Evolutionary conservation across 1,140 invertebrate species (phyloP), one percentile per base, ranked within the genome.

Genomic region (Tachypleus tridentatus): DNA sequence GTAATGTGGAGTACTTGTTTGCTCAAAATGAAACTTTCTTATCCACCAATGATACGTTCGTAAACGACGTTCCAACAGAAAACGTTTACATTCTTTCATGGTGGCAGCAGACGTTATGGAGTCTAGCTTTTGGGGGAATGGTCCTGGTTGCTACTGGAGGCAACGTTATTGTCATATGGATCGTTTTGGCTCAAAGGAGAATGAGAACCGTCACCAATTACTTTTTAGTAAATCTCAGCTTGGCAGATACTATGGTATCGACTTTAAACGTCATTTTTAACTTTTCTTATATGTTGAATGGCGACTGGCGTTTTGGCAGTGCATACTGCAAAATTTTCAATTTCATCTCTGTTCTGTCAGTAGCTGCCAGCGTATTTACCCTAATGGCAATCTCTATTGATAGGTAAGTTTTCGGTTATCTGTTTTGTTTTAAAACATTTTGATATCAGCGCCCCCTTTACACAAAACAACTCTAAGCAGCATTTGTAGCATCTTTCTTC

Each of bases 171-270:
- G 93, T 97, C 58, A 93, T 97, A 69, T 95, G 91, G 88, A 96
- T 96, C 68, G 92, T 96, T 3, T 75, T 95, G 54, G 87, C 89
- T n/a, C 76, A 81, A 69, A 77, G 78, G 64, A 80, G 91, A 64
- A 97, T 97, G 93, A 78, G 93, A 58, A 95, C 92, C 0, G 91
- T 96, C 4, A 97, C 93, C 60, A 97, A 97, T 79, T 96, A 96
- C 74, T 95, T 97, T 76, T 78, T 97, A 58, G 87, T 96, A n/a
- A 97, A 97, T 75, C 77, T 97, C 57, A 93, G 91, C 65, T 84
- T 93, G 29, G 92, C 94, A 10, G 93, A 97, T 76, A 83, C 91
- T 47, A 85, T 96, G 80, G 91, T 95, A 72, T 91, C 93, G 0
- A 87, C 88, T 0, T 79, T 97, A 64, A 97, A 97, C 76, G 93